These are phyloP conservation scores for Holocentrus rufus DNA, from an alignment of 2,797 vertebrate species.

Conservation along the genomic window DNA sequence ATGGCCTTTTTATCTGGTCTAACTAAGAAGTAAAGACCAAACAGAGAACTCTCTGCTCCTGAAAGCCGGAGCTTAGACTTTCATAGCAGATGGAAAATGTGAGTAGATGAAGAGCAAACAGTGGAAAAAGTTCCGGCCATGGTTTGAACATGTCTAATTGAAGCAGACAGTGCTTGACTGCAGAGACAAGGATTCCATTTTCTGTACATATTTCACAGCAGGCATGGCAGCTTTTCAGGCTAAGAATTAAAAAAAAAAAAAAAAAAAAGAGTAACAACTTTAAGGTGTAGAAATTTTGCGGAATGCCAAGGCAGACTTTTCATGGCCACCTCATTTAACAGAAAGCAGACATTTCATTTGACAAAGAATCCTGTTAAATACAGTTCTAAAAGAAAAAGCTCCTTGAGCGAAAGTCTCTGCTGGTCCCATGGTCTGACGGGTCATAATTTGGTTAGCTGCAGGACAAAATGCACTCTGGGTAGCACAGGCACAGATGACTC, in stretches of 20 bases:
- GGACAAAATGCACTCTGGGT: conserved; percentile 13
- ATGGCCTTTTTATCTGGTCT: conserved; percentile 2
- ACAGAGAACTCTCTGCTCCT: conserved; percentile 46
- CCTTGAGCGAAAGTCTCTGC: conserved; percentile 4
- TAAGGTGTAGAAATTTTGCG: conserved; percentile 58
- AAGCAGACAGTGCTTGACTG: conserved; percentile 72
- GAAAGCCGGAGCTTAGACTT: conserved; percentile 59
- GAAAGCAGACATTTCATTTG: conserved; percentile 52
- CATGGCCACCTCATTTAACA: conserved; percentile 24
- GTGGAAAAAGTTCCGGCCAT: conserved; percentile 71
- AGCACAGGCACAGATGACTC: background rate
- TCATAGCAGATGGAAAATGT: conserved; percentile 78
- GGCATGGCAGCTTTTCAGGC: conserved; percentile 49
- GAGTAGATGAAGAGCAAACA: conserved; percentile 69
- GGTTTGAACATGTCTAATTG: conserved; percentile 79
- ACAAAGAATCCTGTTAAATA: conserved; percentile 29
- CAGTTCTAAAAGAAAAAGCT: conserved; percentile 22
- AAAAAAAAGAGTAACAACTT: conserved; percentile 71
- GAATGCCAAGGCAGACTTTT: conserved; percentile 38
- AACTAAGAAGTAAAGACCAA: conserved; percentile 54
- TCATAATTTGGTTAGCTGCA: conserved; percentile 27
- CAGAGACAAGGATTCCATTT: conserved; percentile 73
- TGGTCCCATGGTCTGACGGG: conserved; percentile 14
- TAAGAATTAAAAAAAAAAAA: conserved; percentile 26
- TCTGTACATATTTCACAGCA: conserved; percentile 63